These are phyloP conservation scores for Varecia variegata DNA, from an alignment of 2,797 vertebrate genomes.

Conservation along the genomic window DNA sequence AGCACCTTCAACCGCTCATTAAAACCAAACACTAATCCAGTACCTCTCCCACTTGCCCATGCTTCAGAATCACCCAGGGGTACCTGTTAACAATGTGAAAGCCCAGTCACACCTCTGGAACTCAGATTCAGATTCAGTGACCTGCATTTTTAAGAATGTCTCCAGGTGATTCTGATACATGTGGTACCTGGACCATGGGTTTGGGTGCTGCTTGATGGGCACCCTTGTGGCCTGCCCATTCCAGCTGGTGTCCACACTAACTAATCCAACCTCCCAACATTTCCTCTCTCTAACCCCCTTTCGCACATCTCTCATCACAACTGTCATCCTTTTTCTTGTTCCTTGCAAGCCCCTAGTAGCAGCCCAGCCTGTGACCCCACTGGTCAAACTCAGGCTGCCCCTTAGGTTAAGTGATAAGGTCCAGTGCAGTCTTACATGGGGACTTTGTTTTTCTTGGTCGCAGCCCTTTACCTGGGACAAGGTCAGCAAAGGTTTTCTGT, in stretches of 20 bases:
- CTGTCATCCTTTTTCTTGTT: background rate
- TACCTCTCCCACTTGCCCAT: background rate
- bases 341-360: background rate
- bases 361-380: background rate
- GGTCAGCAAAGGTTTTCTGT: background rate
- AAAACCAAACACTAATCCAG: constrained; percentile 67
- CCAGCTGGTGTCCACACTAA: constrained; percentile 19
- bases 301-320: background rate
- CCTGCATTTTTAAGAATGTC: background rate
- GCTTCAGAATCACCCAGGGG: background rate
- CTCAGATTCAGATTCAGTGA: background rate
- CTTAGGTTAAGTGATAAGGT: background rate
- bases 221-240: background rate
- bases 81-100: background rate
- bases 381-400: background rate
- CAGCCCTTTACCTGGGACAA: background rate
- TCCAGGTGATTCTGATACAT: constrained; percentile 5
- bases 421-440: background rate
- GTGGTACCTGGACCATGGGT: background rate
- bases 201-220: background rate
- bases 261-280: background rate
- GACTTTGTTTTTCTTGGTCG: background rate
- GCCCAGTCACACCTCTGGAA: background rate
- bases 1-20: constrained; percentile 39
- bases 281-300: background rate